phyloP scores from a whole-genome alignment of 92 coral and sea anemone genomes.

The Parazoanthus swiftii region DNA sequence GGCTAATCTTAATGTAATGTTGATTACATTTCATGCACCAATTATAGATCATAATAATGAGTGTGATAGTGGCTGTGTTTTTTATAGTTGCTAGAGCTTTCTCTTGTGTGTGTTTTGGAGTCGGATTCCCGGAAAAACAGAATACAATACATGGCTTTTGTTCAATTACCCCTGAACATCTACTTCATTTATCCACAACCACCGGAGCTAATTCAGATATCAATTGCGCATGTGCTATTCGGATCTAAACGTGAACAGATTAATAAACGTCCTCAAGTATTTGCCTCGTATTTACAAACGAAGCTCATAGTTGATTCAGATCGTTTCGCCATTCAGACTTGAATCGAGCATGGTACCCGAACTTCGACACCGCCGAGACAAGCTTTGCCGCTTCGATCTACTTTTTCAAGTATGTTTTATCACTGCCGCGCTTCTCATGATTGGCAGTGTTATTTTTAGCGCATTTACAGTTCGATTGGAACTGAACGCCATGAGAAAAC shows the following conservation, averaged over 20 bases:
- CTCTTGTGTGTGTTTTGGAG: conserved; percentile 14
- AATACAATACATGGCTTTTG: conserved; percentile 7
- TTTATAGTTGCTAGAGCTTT: neutral
- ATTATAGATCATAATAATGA: neutral
- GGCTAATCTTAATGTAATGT: neutral
- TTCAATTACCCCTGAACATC: conserved; percentile 5
- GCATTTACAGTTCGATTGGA: conserved; percentile 21
- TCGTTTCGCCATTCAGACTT: neutral
- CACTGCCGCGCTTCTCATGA: conserved; percentile 18
- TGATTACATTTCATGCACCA: neutral
- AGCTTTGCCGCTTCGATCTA: neutral
- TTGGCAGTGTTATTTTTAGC: conserved; percentile 37
- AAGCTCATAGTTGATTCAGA: neutral
- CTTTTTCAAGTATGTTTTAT: conserved; percentile 20
- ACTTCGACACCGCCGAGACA: neutral
- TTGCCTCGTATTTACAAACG: neutral
- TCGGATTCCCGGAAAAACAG: conserved; percentile 39
- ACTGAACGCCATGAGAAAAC: conserved; percentile 11
- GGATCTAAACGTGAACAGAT: neutral
- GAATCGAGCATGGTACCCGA: conserved; percentile 9
- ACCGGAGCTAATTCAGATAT: neutral
- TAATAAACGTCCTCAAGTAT: neutral
- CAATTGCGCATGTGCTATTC: conserved; percentile 28
- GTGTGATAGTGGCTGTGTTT: neutral
- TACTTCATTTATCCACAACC: neutral